Base-by-base conservation (phyloP, 2,113 vertebrate genomes). In the Girardinichthys multiradiatus region DNA sequence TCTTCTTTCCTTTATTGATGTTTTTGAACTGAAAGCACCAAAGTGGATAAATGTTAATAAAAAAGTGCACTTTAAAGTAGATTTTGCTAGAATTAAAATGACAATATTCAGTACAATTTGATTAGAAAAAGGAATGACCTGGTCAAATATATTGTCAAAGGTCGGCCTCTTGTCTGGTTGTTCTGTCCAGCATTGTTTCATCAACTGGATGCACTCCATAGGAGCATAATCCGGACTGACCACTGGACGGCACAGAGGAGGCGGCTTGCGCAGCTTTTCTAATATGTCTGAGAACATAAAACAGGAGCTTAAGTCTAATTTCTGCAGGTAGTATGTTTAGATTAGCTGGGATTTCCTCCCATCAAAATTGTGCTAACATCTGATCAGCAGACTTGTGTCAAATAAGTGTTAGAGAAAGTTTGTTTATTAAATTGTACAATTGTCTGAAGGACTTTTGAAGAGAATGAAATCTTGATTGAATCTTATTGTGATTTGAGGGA, bases 121-220 rank as follows among this genome's bases (percentile, higher is more conserved):
- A 57, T 39, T 14, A 2, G 31, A 35, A 4, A 39, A 28, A 57
- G 39, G 17, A 45, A 31, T 27, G 5, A 95, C 95, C 90, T 93
- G 92, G 82, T 95, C 93, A 63, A 95, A 95, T 67, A 95, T 92
- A 65, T 94, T 90, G 0, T 95, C 94, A 57, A 95, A 95, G 58
- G 9, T 35, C 1, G 86, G 94, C 33, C 95, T 91, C 74, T 89
- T 92, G 21, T 95, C 95, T 0, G 93, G 93, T 68, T 93, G 90
- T 67, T 95, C 95, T 7, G 86, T 93, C 95, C 95, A 95, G 87
- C 95, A 95, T 48, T 91, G 92, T 27, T 93, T 95, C 94, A 95
- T 95, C 66, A 95, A 84, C 67, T 94, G 90, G 80, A 95, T 95
- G 63, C 95, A 95, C 80, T 95, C 95, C 19, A 92, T 24, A 0